Conservation (phyloP, 2,888 invertebrate genomes). For the Gymnocheta viridis region DNA sequence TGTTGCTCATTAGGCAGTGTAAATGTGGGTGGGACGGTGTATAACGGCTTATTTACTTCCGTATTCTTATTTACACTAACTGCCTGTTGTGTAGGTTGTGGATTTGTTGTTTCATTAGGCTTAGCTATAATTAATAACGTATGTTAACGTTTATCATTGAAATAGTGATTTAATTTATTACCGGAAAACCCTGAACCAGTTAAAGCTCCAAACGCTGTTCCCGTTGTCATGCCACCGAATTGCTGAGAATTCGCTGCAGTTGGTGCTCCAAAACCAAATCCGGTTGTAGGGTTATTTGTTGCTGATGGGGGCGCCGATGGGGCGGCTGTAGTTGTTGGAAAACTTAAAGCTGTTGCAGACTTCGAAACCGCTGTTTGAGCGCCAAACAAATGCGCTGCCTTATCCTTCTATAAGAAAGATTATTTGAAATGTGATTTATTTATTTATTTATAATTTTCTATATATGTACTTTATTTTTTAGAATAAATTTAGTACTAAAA, state of each 20-base stretch:
- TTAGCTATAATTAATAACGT: constrained; percentile 39
- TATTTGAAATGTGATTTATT: neutral
- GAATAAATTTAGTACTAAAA: too few relatives aligned
- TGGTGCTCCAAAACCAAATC: constrained; percentile 65
- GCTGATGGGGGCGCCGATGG: constrained; percentile 20
- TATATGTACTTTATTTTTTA: neutral
- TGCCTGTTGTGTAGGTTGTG: neutral
- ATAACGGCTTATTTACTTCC: constrained; percentile 75
- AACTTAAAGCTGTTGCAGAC: constrained; percentile 40
- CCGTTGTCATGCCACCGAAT: constrained; percentile 64
- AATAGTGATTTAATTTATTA: neutral
- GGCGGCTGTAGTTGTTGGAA: neutral
- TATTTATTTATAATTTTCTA: too few relatives aligned
- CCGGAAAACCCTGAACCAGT: constrained; percentile 24
- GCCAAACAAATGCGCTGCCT: constrained; percentile 69
- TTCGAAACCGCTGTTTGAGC: constrained; percentile 28
- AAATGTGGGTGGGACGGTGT: constrained; percentile 77
- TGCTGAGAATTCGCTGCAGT: constrained; percentile 53
- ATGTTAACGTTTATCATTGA: neutral
- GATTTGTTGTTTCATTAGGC: constrained; percentile 29
- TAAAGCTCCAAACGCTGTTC: constrained; percentile 36
- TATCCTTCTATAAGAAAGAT: constrained; percentile 73
- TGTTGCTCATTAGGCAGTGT: constrained; percentile 71
- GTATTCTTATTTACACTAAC: constrained; percentile 16
- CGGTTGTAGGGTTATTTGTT: constrained; percentile 59